These are phyloP conservation scores for Raja brachyura DNA, from an alignment of 2,113 vertebrate species.

Conservation along the genomic window DNA sequence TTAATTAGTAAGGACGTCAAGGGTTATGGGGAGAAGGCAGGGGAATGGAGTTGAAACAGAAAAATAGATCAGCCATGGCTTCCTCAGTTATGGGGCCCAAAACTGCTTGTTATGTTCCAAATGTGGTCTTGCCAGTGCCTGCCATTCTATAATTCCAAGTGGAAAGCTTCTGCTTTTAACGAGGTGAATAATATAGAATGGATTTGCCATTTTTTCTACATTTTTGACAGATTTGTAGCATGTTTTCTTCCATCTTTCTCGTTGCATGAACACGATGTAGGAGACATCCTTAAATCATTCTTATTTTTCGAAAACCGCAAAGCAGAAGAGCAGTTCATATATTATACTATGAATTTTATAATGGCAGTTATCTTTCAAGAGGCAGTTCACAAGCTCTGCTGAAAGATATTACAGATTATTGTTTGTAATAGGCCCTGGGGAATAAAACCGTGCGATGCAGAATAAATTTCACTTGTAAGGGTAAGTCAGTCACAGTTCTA, in stretches of 20 bases:
- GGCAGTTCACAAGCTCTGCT: not conserved
- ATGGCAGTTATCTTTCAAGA: not conserved
- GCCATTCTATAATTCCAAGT: not conserved
- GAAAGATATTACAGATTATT: slow-evolving; percentile 12
- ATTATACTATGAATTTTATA: not conserved
- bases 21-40: too few species aligned
- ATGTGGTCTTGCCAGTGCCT: too few species aligned
- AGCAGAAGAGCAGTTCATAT: not conserved
- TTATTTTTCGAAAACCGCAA: not conserved
- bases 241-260: not conserved
- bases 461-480: not conserved
- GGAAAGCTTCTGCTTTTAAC: not conserved
- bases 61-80: too few species aligned
- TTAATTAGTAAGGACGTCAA: too few species aligned
- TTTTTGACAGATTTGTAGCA: not conserved
- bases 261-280: not conserved
- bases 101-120: too few species aligned
- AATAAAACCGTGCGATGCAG: not conserved
- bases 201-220: not conserved
- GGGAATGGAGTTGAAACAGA: not conserved
- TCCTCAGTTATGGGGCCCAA: too few species aligned
- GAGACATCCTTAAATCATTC: not conserved
- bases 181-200: too few species aligned
- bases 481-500: not conserved
- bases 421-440: not conserved